Evolutionary conservation across 1,140 invertebrate species (phyloP).

Genomic region (Triops cancriformis): DNA sequence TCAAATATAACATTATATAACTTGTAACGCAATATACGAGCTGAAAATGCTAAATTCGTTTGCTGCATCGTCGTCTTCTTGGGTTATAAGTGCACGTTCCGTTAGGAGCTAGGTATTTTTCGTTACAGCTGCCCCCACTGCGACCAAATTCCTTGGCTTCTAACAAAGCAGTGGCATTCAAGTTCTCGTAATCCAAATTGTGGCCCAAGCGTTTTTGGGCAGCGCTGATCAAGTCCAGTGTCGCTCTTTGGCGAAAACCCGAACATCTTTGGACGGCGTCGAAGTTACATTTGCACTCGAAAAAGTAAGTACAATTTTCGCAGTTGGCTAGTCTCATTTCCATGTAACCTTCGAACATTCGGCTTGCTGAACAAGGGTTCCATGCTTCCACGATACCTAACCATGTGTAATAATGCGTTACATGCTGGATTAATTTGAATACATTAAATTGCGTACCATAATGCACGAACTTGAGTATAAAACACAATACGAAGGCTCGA

Average conservation of each 20-base stretch:
- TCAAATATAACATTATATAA: no score
- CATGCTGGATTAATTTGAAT: background rate
- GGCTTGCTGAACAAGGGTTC: conserved; percentile 16
- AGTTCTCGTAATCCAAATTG: background rate
- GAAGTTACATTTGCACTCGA: conserved; percentile 17
- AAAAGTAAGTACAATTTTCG: conserved; percentile 16
- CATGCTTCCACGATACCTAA: background rate
- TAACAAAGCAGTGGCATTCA: background rate
- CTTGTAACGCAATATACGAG: background rate
- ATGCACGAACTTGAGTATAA: no score
- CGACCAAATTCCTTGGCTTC: background rate
- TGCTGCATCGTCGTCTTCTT: background rate
- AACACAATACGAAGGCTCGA: no score
- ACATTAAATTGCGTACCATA: no score
- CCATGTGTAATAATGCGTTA: background rate
- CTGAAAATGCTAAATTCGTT: background rate
- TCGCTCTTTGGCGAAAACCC: conserved; percentile 2
- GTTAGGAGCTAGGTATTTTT: background rate
- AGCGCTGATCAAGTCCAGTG: background rate
- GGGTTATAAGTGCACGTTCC: background rate
- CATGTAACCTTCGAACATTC: background rate
- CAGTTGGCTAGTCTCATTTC: conserved; percentile 21
- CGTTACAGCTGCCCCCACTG: background rate
- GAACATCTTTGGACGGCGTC: conserved; percentile 1
- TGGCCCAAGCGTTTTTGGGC: background rate